phyloP scores from a whole-genome alignment of 2,888 invertebrate genomes.

The Orthonychiurus folsomi region DNA sequence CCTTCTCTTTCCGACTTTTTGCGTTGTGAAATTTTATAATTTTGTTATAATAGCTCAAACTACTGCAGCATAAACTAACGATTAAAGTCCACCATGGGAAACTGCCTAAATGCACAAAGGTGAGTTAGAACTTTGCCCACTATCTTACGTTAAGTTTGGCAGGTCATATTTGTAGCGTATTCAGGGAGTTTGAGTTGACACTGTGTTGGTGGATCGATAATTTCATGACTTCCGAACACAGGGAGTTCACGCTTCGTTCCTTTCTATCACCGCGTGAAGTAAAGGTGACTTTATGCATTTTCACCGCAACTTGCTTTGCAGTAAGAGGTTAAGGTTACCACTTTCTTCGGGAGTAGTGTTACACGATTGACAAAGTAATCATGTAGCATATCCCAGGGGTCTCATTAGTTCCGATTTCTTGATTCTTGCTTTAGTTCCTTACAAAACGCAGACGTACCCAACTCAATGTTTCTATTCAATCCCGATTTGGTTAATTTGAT shows the following conservation, averaged over 20 bases:
- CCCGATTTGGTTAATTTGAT: too few relatives aligned
- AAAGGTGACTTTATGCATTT: not conserved
- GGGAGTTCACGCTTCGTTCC: not conserved
- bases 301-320: not conserved
- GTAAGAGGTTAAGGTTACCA: not conserved
- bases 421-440: too few relatives aligned
- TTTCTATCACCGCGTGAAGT: not conserved
- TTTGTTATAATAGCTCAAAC: not conserved
- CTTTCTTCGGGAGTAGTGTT: too few relatives aligned
- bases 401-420: too few relatives aligned
- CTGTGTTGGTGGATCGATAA: not conserved
- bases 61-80: too few relatives aligned
- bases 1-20: not conserved
- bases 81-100: too few relatives aligned
- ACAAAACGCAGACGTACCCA: too few relatives aligned
- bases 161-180: not conserved
- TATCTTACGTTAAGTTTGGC: not conserved
- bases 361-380: too few relatives aligned
- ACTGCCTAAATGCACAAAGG: not conserved
- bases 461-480: too few relatives aligned
- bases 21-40: not conserved
- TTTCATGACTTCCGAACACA: not conserved
- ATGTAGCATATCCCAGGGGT: too few relatives aligned
- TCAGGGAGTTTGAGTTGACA: too few relatives aligned
- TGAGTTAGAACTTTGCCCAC: not conserved